phyloP scores from a whole-genome alignment of 2,888 invertebrate species.

The Nineta flava region DNA sequence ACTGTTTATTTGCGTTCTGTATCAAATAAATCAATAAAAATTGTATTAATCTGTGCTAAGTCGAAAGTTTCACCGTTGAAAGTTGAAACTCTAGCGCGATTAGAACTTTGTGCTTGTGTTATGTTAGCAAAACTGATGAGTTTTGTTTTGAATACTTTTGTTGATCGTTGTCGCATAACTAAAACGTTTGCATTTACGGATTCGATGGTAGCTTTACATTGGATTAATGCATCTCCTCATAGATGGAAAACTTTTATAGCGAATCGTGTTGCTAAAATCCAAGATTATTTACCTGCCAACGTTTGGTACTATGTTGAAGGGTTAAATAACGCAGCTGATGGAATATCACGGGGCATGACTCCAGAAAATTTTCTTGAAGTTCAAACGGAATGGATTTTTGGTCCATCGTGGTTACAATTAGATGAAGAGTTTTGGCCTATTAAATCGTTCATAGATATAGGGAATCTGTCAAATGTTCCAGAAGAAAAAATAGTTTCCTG shows the following conservation, averaged over 20 bases:
- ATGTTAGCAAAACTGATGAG: constrained; percentile 7
- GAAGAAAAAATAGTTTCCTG: neutral
- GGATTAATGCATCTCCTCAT: too few species aligned
- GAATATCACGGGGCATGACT: constrained; percentile 7
- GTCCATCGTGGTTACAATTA: neutral
- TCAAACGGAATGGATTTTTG: neutral
- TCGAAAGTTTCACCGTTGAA: constrained; percentile 10
- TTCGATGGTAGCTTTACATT: constrained; percentile 9
- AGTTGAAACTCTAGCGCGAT: constrained; percentile 9
- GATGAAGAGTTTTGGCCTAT: neutral
- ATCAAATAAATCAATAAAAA: neutral
- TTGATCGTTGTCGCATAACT: neutral
- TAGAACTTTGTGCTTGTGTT: constrained; percentile 11
- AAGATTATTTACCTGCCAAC: constrained; percentile 1
- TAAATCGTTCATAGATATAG: neutral
- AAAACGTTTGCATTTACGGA: constrained; percentile 9
- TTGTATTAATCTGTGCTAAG: constrained; percentile 8
- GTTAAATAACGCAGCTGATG: constrained; percentile 8
- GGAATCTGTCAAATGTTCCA: neutral
- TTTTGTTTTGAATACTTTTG: neutral
- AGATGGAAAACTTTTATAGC: too few species aligned
- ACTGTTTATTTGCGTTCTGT: constrained; percentile 10
- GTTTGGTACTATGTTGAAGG: constrained; percentile 7
- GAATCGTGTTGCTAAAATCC: constrained; percentile 9
- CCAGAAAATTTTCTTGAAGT: constrained; percentile 3